Base-by-base conservation (phyloP, 2,113 vertebrate genomes). In the Silurus glanis region DNA sequence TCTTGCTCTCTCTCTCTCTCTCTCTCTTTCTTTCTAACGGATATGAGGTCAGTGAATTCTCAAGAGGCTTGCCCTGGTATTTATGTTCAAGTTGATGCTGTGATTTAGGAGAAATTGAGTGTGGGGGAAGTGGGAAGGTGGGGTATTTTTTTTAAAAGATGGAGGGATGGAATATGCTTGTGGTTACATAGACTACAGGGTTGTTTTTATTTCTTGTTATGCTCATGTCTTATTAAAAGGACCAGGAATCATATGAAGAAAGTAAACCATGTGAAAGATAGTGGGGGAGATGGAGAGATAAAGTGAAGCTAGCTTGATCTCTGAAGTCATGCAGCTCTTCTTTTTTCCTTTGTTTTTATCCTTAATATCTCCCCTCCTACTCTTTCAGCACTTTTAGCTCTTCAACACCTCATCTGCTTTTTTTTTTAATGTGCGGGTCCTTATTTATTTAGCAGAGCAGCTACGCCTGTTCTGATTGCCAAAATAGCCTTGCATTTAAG, bases 51-150 rank as follows among this genome's bases (percentile, higher is more conserved):
- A 82, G 56, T 72, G 6, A 25, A 49, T 86, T 82, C 85, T 79
- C 85, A 51, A 81, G 47, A 72, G 85, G 56, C n/a, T 59, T 82
- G 85, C 25, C 21, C 84, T 82, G 85, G 85, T 86, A 82, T 82
- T 66, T 81, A 55, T 86, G 75, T 9, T 85, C 45, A 85, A 80
- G 75, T 69, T 85, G 81, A 81, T 67, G 25, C 69, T 25, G 45
- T 69, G 51, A 67, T 66, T 80, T 51, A 61, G 75, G 79, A 75
- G 17, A 61, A 25, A 76, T 72, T 59, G 55, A 58, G 19, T 62
- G 37, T 64, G 19, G 6, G 53, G 21, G n/a, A 47, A 49, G n/a
- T 47, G 45, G 59, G 51, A 74, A 12, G 56, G 37, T 25, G 55
- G 37, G 61, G 53, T 10, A 61, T 58, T 37, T 37, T 37, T 37